These are phyloP conservation scores for Phymorhynchus buccinoides DNA, from an alignment of 1,140 invertebrate genomes.

Conservation along the genomic window DNA sequence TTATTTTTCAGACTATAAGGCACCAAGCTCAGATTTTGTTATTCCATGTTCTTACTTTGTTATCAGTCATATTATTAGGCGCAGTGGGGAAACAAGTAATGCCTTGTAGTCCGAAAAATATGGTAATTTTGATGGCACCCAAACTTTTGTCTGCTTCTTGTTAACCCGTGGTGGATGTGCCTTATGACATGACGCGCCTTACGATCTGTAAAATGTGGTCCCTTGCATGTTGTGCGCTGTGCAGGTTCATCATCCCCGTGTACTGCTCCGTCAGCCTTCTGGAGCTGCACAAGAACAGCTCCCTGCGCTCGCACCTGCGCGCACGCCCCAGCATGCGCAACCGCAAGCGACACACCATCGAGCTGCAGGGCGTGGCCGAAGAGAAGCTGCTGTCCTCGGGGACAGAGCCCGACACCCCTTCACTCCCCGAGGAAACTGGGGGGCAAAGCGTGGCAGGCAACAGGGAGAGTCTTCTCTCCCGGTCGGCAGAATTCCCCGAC, in stretches of 20 bases:
- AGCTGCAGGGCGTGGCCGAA: constrained; percentile 24
- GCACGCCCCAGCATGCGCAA: constrained; percentile 38
- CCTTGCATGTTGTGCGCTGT: background rate
- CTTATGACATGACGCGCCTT: too few relatives aligned
- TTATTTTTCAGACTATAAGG: too few relatives aligned
- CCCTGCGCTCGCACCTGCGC: constrained; percentile 35
- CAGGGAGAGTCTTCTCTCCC: background rate
- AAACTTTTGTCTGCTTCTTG: too few relatives aligned
- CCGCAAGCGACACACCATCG: constrained; percentile 38
- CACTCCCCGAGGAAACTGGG: background rate
- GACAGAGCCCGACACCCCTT: constrained; percentile 5
- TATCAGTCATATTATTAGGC: too few relatives aligned
- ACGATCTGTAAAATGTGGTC: too few relatives aligned
- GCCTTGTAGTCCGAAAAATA: too few relatives aligned
- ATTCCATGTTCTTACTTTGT: too few relatives aligned
- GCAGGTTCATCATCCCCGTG: constrained; percentile 65
- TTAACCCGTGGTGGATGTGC: too few relatives aligned
- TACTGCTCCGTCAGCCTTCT: constrained; percentile 49
- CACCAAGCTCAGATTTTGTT: too few relatives aligned
- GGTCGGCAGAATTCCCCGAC: background rate
- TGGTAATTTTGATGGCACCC: too few relatives aligned
- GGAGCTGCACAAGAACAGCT: constrained; percentile 44
- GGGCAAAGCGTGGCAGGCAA: background rate
- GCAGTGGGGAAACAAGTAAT: too few relatives aligned
- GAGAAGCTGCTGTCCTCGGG: constrained; percentile 32